These are phyloP conservation scores for Tribolium madens DNA, from an alignment of 1,140 invertebrate species.

Conservation along the genomic window DNA sequence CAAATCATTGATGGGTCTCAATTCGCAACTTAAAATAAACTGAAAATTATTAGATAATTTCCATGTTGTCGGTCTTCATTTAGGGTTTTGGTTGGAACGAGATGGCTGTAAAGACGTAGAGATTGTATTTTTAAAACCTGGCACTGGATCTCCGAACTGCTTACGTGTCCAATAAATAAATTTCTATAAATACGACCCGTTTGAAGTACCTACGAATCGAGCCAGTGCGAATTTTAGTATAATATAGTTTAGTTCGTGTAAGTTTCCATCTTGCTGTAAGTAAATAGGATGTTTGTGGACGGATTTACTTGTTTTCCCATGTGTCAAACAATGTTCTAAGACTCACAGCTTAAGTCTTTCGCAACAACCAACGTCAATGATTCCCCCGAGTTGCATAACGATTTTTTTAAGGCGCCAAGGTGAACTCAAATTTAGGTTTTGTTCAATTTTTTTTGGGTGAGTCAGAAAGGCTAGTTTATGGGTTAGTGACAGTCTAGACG, in stretches of 20 bases:
- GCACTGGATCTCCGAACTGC: constrained; percentile 33
- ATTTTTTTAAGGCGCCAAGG: background rate
- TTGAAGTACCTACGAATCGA: background rate
- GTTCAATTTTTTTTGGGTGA: background rate
- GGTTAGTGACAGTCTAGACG: background rate
- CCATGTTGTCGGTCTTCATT: constrained; percentile 25
- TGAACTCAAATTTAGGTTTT: background rate
- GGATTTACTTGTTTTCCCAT: background rate
- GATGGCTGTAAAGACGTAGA: constrained; percentile 35
- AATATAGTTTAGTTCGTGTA: constrained; percentile 16
- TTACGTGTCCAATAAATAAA: constrained; percentile 26
- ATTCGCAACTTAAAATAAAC: constrained; percentile 32
- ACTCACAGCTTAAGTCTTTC: background rate
- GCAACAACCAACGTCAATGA: background rate
- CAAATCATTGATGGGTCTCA: constrained; percentile 29
- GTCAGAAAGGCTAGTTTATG: background rate
- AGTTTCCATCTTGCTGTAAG: constrained; percentile 29
- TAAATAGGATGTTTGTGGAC: constrained; percentile 21
- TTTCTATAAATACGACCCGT: constrained; percentile 14
- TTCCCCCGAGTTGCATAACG: background rate
- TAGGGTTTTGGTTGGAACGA: constrained; percentile 29
- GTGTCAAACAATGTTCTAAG: background rate
- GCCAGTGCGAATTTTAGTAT: constrained; percentile 13
- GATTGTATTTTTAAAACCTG: constrained; percentile 50
- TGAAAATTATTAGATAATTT: constrained; percentile 50